phyloP scores from a whole-genome alignment of 2,797 vertebrate species.

The Sebastes oblongus region DNA sequence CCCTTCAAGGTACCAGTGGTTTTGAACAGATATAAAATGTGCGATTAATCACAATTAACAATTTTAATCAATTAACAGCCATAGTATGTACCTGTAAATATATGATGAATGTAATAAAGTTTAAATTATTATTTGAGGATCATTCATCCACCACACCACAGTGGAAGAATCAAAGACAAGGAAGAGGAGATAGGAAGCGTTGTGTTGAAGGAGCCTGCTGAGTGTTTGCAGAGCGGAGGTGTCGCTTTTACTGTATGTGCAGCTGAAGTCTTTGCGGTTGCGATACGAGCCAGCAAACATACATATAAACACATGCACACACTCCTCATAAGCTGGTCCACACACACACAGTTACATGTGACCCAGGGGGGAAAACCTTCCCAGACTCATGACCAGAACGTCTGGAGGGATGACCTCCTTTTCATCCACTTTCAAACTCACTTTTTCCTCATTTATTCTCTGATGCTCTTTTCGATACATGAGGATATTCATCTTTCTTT shows the following conservation, averaged over 20 bases:
- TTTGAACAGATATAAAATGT: too few relatives aligned
- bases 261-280: not conserved
- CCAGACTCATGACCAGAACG: slow-evolving; percentile 65
- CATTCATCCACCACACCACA: not conserved
- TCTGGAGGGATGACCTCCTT: slow-evolving; percentile 68
- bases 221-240: not conserved
- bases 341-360: slow-evolving; percentile 57
- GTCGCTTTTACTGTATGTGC: not conserved
- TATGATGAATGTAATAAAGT: too few relatives aligned
- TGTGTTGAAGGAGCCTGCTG: slow-evolving; percentile 58
- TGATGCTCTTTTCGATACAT: not conserved
- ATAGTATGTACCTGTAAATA: too few relatives aligned
- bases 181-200: not conserved
- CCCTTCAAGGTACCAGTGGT: too few relatives aligned
- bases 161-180: not conserved
- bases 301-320: slow-evolving; percentile 28
- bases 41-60: too few relatives aligned
- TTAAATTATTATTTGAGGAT: not conserved
- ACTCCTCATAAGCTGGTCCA: slow-evolving; percentile 34
- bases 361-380: slow-evolving; percentile 66
- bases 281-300: slow-evolving; percentile 1
- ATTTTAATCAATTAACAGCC: too few relatives aligned
- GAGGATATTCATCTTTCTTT: slow-evolving; percentile 5
- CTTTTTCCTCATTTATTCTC: slow-evolving; percentile 18
- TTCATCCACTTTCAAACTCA: slow-evolving; percentile 22